Percentiles rank a stretch among this genome's conserved stretches.
Conservation (phyloP, 2,113 vertebrate genomes). For the Climacteris rufus region DNA sequence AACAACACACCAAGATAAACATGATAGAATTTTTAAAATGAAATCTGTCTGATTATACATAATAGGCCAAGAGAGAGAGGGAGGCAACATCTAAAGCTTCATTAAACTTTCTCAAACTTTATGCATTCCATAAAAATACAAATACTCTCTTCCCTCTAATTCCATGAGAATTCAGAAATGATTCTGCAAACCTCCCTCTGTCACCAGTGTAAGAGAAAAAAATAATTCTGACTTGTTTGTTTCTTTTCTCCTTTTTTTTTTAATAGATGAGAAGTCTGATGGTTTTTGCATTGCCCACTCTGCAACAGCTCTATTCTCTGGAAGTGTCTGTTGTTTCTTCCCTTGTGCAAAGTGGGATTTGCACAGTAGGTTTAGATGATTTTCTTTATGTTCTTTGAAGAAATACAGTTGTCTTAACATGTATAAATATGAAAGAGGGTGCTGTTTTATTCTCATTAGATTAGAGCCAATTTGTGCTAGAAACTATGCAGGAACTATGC, state of each 20-base stretch:
- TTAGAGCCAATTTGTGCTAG: neutral
- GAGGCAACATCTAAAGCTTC: neutral
- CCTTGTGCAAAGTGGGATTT: conserved; percentile 84
- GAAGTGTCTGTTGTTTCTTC: conserved; percentile 83
- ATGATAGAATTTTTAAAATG: neutral
- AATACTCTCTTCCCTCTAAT: neutral
- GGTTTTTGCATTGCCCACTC: conserved; percentile 83
- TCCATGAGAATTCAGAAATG: neutral
- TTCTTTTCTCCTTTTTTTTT: neutral
- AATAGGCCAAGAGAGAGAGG: neutral
- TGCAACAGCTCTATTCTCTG: conserved; percentile 86
- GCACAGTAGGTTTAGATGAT: conserved; percentile 75
- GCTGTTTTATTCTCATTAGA: neutral
- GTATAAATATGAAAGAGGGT: neutral
- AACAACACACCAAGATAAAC: neutral
- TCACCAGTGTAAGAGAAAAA: neutral
- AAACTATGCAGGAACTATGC: neutral
- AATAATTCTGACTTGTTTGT: neutral
- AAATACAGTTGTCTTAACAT: neutral
- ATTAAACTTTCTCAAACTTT: neutral
- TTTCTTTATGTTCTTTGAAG: neutral
- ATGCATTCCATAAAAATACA: neutral
- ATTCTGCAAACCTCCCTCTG: neutral
- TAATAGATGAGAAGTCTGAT: conserved; percentile 80
- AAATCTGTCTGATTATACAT: neutral